Percentiles rank a stretch among this genome's conserved stretches.
phyloP scores from a whole-genome alignment of 2,113 vertebrate genomes.

The Sminthopsis crassicaudata region DNA sequence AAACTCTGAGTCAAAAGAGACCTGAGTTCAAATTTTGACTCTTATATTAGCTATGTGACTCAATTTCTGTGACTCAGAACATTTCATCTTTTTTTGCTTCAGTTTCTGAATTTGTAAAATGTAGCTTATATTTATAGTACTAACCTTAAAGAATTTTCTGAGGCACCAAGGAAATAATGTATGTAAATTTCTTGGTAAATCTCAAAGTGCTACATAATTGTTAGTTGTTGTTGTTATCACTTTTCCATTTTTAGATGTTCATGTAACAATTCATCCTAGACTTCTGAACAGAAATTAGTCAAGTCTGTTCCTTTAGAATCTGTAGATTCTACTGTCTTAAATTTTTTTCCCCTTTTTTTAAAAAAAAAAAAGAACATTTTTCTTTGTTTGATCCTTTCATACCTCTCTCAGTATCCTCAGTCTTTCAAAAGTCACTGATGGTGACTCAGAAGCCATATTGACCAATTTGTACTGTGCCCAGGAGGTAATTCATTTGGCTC shows the following conservation, averaged over 20 bases:
- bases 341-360: background rate
- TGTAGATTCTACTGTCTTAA: background rate
- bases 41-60: accelerated
- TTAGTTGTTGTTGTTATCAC: background rate
- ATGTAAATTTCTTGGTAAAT: background rate
- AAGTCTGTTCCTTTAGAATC: background rate
- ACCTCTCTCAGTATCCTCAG: background rate
- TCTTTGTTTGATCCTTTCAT: background rate
- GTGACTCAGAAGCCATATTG: background rate
- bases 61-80: background rate
- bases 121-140: background rate
- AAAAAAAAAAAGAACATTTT: background rate
- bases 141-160: background rate
- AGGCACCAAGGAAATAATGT: background rate
- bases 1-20: slow-evolving; percentile 2
- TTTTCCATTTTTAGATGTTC: background rate
- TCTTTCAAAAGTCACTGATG: background rate
- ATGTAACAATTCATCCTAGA: background rate
- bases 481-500: background rate
- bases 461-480: background rate
- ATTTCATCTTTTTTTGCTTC: background rate
- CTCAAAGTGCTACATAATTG: background rate
- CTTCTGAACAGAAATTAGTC: background rate
- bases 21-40: background rate
- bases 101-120: background rate